A percentile compares a stretch with the other conserved stretches of the same genome.
phyloP scores from a whole-genome alignment of 2,113 vertebrate species.

The Anolis sagrei region DNA sequence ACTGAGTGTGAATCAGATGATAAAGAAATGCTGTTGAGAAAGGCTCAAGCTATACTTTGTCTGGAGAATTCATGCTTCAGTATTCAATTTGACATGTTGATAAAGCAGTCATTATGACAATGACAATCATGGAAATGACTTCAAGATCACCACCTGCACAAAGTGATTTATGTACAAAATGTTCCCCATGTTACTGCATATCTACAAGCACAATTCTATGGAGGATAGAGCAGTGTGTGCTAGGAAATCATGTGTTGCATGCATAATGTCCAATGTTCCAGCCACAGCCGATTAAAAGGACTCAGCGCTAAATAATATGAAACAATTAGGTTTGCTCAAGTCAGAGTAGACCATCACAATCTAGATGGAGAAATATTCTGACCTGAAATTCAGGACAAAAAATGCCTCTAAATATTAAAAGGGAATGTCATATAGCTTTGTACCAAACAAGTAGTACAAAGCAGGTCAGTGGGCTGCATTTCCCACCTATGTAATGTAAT shows the following conservation, averaged over 20 bases:
- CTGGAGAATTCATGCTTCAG: too few species aligned
- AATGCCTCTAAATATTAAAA: too few species aligned
- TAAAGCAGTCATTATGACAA: not conserved
- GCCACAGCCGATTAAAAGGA: too few species aligned
- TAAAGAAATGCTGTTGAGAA: not conserved
- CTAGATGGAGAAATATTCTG: not conserved
- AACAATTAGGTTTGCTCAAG: too few species aligned
- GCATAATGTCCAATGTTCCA: not conserved
- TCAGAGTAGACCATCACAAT: not conserved
- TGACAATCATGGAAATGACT: not conserved
- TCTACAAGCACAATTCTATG: not conserved
- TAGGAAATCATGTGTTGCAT: too few species aligned
- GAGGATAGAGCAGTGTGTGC: not conserved
- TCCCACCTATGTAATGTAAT: too few species aligned
- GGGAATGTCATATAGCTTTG: too few species aligned
- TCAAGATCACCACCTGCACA: not conserved
- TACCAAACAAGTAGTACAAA: too few species aligned
- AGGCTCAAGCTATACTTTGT: too few species aligned
- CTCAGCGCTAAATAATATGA: too few species aligned
- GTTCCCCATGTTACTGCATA: not conserved
- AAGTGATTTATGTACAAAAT: not conserved
- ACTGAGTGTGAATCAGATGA: not conserved
- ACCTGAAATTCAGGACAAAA: too few species aligned
- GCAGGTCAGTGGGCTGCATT: too few species aligned
- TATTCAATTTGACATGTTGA: not conserved